phyloP scores from a whole-genome alignment of 2,888 invertebrate species.

The Drosophila diplacantha region DNA sequence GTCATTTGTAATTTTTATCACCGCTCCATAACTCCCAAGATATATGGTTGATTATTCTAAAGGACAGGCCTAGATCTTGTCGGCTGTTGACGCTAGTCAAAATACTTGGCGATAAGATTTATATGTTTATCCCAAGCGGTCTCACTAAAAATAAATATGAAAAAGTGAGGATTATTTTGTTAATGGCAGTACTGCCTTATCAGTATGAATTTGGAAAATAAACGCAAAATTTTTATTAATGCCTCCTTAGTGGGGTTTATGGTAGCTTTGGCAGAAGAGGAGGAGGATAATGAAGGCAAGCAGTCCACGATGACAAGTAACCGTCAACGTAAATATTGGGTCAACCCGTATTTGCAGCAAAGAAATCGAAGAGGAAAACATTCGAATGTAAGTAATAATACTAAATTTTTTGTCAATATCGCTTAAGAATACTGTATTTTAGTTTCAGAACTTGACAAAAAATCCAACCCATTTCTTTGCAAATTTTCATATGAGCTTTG shows the following conservation, averaged over 20 bases:
- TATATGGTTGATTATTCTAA: too few species aligned
- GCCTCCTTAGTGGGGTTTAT: slow-evolving; percentile 2
- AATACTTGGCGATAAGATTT: neutral
- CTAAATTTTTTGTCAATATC: too few species aligned
- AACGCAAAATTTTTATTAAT: neutral
- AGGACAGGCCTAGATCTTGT: neutral
- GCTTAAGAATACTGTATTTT: neutral
- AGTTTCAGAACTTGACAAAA: slow-evolving; percentile 7
- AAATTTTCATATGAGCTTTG: slow-evolving; percentile 8
- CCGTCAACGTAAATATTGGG: neutral
- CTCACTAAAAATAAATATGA: neutral
- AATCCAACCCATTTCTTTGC: slow-evolving; percentile 1
- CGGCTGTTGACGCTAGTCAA: neutral
- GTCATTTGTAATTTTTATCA: too few species aligned
- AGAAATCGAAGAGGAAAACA: slow-evolving; percentile 2
- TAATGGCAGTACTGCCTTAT: neutral
- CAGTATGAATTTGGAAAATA: neutral
- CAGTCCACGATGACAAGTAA: too few species aligned
- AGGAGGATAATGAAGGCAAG: neutral
- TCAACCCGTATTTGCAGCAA: slow-evolving; percentile 1
- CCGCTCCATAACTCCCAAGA: too few species aligned
- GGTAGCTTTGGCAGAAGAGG: slow-evolving; percentile 3
- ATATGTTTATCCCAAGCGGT: neutral
- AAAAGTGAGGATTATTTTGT: neutral
- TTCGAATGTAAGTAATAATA: neutral